phyloP scores from a whole-genome alignment of 2,888 invertebrate genomes.

The Ormia ochracea region DNA sequence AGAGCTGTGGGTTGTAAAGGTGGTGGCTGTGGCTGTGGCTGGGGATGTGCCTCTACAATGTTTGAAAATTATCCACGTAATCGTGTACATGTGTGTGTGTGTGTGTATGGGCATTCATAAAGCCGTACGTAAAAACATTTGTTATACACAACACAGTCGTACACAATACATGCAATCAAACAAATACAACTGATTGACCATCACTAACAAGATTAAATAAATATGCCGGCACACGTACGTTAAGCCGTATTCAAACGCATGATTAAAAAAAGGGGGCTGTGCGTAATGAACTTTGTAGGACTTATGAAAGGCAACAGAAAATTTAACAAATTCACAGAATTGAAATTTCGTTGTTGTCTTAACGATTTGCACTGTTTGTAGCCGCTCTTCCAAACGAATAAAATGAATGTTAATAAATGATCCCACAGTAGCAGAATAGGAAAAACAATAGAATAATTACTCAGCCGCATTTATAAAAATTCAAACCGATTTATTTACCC shows the following conservation, averaged over 20 bases:
- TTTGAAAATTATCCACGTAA: background rate
- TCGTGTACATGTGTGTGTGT: too few species aligned
- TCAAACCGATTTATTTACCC: constrained; percentile 26
- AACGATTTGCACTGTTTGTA: background rate
- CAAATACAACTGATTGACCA: constrained; percentile 59
- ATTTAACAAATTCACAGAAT: constrained; percentile 19
- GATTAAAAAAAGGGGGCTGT: constrained; percentile 34
- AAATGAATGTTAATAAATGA: constrained; percentile 19
- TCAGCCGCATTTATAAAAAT: background rate
- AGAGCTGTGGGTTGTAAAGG: too few species aligned
- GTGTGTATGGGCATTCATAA: background rate
- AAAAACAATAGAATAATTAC: constrained; percentile 30
- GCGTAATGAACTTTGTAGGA: constrained; percentile 22
- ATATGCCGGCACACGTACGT: constrained; percentile 47
- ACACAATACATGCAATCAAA: constrained; percentile 10
- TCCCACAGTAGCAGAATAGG: background rate
- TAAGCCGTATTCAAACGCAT: constrained; percentile 35
- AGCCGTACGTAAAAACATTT: background rate
- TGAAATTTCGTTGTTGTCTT: background rate
- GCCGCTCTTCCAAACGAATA: constrained; percentile 6
- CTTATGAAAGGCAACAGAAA: background rate
- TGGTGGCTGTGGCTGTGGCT: background rate
- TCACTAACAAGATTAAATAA: constrained; percentile 61
- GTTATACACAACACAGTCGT: background rate
- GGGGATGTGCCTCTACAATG: constrained; percentile 1